phyloP scores from a whole-genome alignment of 2,797 vertebrate species.

The Fistularia commersonii region DNA sequence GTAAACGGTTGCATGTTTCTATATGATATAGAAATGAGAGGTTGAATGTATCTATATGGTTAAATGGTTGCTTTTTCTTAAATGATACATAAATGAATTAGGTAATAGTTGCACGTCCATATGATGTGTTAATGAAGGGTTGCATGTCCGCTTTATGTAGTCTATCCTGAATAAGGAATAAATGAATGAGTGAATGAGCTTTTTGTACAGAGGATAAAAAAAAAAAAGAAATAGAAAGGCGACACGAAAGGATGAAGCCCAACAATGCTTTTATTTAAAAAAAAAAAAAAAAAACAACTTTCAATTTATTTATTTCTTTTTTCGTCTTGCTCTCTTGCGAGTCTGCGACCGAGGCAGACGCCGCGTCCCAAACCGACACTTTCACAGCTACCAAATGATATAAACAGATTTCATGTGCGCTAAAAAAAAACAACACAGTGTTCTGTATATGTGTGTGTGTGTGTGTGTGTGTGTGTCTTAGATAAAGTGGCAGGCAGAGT shows the following conservation, averaged over 20 bases:
- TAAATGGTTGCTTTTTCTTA: too few relatives aligned
- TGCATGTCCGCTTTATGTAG: too few relatives aligned
- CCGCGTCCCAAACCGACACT: slow-evolving; percentile 66
- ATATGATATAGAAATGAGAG: too few relatives aligned
- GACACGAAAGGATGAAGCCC: background rate
- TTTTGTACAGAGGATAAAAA: too few relatives aligned
- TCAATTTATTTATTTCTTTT: slow-evolving; percentile 1
- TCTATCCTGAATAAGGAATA: too few relatives aligned
- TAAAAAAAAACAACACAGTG: too few relatives aligned
- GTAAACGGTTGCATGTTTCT: too few relatives aligned
- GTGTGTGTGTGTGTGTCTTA: slow-evolving; percentile 21
- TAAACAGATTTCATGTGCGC: slow-evolving; percentile 75
- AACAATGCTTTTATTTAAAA: background rate
- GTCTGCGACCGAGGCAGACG: slow-evolving; percentile 44
- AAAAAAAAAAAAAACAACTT: background rate
- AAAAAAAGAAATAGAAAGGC: background rate
- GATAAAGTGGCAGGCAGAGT: slow-evolving; percentile 67
- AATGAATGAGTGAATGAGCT: too few relatives aligned
- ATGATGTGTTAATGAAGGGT: too few relatives aligned
- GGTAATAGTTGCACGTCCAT: too few relatives aligned
- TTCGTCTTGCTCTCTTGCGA: slow-evolving; percentile 12
- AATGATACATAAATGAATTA: too few relatives aligned
- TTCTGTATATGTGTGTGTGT: slow-evolving; percentile 35
- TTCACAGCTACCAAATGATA: slow-evolving; percentile 71
- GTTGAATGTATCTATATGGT: too few relatives aligned